Conservation (phyloP, 1,140 invertebrate species). For the Mercenaria mercenaria region DNA sequence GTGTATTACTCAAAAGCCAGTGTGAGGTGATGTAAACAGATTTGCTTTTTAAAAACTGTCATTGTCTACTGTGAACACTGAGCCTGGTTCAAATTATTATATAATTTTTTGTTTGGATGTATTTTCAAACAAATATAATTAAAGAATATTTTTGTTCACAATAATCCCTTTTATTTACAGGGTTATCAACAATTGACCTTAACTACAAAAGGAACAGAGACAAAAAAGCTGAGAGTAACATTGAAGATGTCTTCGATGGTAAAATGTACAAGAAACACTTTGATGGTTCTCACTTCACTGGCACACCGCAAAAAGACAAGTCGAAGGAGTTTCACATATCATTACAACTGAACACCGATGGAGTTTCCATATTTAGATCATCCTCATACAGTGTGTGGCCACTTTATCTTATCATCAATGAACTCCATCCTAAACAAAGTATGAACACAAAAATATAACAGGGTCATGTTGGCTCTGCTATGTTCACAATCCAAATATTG, state of each 20-base stretch:
- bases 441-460: no score
- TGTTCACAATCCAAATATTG: no score
- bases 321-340: not conserved
- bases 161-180: no score
- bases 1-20: no score
- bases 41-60: no score
- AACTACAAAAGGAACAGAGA: not conserved
- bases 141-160: no score
- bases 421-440: not conserved
- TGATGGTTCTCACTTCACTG: not conserved
- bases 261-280: not conserved
- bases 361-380: slow-evolving; percentile 1
- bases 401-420: slow-evolving; percentile 18
- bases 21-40: no score
- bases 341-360: not conserved
- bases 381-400: slow-evolving; percentile 1
- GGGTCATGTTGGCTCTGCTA: no score
- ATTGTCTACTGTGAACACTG: no score
- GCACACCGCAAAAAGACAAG: not conserved
- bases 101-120: no score
- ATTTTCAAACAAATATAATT: no score
- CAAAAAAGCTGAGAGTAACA: not conserved
- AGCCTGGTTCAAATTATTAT: no score
- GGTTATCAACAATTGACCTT: not conserved
- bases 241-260: not conserved